Evolutionary conservation across 2,797 vertebrate genomes (phyloP).

Genomic region (Urosaurus nigricauda): DNA sequence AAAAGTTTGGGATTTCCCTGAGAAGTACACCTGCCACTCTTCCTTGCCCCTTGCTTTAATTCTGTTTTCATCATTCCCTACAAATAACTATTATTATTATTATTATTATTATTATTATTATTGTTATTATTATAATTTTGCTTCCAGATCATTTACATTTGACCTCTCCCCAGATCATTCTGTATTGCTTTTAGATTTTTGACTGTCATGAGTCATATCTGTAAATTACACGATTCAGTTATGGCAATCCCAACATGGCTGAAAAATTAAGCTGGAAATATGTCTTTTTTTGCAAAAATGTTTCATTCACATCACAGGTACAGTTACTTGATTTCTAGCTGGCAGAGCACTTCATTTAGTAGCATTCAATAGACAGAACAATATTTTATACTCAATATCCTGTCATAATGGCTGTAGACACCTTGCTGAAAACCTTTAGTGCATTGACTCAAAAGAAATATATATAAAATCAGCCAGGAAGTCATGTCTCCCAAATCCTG

Average conservation of each 20-base stretch:
- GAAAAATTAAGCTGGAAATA: slow-evolving; percentile 63
- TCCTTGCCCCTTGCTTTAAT: slow-evolving; percentile 38
- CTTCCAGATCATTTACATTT: slow-evolving; percentile 28
- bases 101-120: background rate
- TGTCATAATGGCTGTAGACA: background rate
- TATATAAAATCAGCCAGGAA: slow-evolving; percentile 9
- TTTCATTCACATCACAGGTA: slow-evolving; percentile 50
- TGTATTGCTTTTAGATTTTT: slow-evolving; percentile 65
- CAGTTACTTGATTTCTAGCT: slow-evolving; percentile 19
- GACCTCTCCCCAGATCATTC: slow-evolving; percentile 49
- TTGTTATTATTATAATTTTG: no score
- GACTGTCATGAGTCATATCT: slow-evolving; percentile 66
- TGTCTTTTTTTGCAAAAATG: slow-evolving; percentile 43
- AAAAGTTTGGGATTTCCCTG: slow-evolving; percentile 24
- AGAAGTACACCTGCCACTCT: slow-evolving; percentile 7
- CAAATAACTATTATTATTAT: slow-evolving; percentile 31
- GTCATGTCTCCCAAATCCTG: slow-evolving; percentile 22
- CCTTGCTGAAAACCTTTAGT: background rate
- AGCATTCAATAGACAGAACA: background rate
- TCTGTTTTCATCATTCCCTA: slow-evolving; percentile 52
- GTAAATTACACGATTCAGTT: slow-evolving; percentile 52
- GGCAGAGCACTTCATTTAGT: background rate
- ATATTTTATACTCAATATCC: background rate
- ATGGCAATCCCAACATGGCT: slow-evolving; percentile 54
- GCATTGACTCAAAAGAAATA: background rate